Percentiles rank a stretch among this genome's conserved stretches.
These are phyloP conservation scores for Steromphala cineraria DNA, from an alignment of 2,888 invertebrate genomes.

Conservation along the genomic window DNA sequence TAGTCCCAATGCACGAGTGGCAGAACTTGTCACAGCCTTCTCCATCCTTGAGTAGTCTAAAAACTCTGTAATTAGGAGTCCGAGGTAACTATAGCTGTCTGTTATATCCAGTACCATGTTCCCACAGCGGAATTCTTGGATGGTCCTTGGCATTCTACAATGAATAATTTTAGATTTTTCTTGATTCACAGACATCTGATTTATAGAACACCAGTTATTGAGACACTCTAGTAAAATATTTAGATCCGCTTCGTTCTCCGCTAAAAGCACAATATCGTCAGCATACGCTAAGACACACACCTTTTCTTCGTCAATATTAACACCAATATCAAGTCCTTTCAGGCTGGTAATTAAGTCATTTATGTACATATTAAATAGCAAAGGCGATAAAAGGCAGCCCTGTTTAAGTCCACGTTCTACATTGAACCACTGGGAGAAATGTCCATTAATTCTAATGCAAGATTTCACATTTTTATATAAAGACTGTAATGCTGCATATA, in stretches of 20 bases:
- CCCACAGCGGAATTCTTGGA: too few relatives aligned
- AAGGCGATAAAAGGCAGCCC: not conserved
- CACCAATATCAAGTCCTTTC: not conserved
- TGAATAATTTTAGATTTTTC: too few relatives aligned
- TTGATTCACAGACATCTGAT: too few relatives aligned
- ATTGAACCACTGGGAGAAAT: not conserved
- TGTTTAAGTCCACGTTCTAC: slow-evolving; percentile 9
- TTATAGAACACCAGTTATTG: too few relatives aligned
- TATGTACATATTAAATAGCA: not conserved
- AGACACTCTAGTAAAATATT: too few relatives aligned
- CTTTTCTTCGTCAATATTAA: not conserved
- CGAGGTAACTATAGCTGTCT: too few relatives aligned
- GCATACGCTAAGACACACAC: not conserved
- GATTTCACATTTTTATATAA: slow-evolving; percentile 5
- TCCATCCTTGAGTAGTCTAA: too few relatives aligned
- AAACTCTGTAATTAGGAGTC: too few relatives aligned
- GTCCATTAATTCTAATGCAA: slow-evolving; percentile 11
- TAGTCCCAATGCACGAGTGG: too few relatives aligned
- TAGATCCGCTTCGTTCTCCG: not conserved
- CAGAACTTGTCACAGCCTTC: too few relatives aligned
- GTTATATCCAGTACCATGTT: too few relatives aligned
- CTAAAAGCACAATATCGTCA: not conserved
- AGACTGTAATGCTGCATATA: not conserved
- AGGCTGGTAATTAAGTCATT: not conserved
- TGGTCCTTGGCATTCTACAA: too few relatives aligned